Percentiles rank a stretch among this genome's conserved stretches.
Conservation (phyloP, 2,888 invertebrate genomes). For the Campoplex nolae region DNA sequence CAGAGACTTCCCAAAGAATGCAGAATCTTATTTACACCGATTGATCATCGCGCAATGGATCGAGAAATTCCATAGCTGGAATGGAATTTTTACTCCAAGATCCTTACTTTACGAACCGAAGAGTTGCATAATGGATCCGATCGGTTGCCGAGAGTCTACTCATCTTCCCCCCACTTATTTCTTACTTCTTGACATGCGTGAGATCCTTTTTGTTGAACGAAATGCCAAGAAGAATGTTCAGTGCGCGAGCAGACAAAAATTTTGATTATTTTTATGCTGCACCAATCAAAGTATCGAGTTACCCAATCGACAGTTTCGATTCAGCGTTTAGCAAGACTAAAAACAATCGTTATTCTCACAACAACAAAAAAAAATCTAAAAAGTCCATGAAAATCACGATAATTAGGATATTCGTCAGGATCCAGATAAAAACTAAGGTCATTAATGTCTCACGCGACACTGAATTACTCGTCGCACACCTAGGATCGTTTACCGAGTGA, state of each 20-base stretch:
- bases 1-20: not conserved
- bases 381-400: not conserved
- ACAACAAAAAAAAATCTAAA: not conserved
- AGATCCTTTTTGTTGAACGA: not conserved
- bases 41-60: constrained; percentile 1
- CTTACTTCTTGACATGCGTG: not conserved
- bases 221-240: not conserved
- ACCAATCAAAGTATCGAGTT: not conserved
- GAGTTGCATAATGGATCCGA: constrained; percentile 82
- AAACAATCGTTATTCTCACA: no score
- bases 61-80: constrained; percentile 35
- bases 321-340: no score
- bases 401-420: not conserved
- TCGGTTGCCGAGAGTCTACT: constrained; percentile 67
- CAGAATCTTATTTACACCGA: not conserved
- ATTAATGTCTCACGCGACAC: not conserved
- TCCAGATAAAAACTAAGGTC: not conserved
- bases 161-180: constrained; percentile 43
- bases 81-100: constrained; percentile 75
- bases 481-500: not conserved
- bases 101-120: constrained; percentile 81
- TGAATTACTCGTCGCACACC: not conserved
- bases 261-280: no score
- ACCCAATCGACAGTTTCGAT: not conserved
- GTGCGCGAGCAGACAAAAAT: no score